Base-by-base conservation (phyloP, 92 coral and sea anemone species). In the Palythoa grandiflora region DNA sequence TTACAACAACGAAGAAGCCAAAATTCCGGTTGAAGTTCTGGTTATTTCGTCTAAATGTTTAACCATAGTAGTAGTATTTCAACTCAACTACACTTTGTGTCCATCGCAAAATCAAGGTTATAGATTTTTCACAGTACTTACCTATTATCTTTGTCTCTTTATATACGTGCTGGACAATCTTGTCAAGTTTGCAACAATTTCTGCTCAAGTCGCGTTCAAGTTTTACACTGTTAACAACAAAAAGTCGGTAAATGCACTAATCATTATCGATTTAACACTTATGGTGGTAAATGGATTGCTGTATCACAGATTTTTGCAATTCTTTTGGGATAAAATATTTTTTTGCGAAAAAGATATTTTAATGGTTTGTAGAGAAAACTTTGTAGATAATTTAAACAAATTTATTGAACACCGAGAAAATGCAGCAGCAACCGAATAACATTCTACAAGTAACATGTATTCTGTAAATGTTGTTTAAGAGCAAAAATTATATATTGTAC, bases 321-420 rank as follows among this genome's bases (percentile, higher is more conserved):
- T 94, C 68, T 94, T 94, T 55, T 94, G 96, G 96, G 83, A 88
- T 63, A 94, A 94, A 73, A 84, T 94, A 72, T 94, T 94, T 74
- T 84, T 91, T 16, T 93, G 94, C 7, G 88, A 75, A 13, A 87
- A 90, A 21, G 93, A 94, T 53, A 89, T 94, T 61, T 39, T 94
- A 68, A 70, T 66, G 76, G 89, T 60, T 44, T 79, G 71, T n/a
- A 91, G 92, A 40, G 73, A 80, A 11, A 79, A 89, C 28, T 83
- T 94, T 59, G 75, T 74, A n/a, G 83, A 77, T 28, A 54, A 55
- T 35, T 54, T 77, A 12, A 57, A 77, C 47, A 54, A 54, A 52
- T 28, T 54, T 54, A 39, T 14, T 28, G 9, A 36, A 5, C 59
- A 12, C 17, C 80, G 20, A 8, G 13, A 48, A 48, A 5, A 15